phyloP scores from a whole-genome alignment of 2,797 vertebrate genomes.

The Meda fulgida region DNA sequence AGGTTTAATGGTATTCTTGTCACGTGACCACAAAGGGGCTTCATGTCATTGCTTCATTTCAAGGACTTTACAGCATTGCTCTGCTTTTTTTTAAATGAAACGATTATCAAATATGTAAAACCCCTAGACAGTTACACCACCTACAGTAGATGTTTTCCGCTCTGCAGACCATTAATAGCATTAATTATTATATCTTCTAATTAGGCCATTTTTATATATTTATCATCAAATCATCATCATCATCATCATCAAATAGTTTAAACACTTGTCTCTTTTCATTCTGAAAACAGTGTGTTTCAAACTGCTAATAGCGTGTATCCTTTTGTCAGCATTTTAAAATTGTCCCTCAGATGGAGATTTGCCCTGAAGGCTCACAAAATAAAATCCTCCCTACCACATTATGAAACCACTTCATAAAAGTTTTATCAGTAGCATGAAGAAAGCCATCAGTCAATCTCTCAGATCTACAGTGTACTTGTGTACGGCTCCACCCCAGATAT shows the following conservation, averaged over 20 bases:
- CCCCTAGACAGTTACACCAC: not conserved
- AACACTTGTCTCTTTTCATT: not conserved
- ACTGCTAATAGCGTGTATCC: not conserved
- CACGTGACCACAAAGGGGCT: not conserved
- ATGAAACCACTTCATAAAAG: constrained; percentile 1
- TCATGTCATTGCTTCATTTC: not conserved
- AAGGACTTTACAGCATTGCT: not conserved
- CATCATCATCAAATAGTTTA: not conserved
- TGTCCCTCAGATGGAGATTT: not conserved
- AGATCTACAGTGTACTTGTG: not conserved
- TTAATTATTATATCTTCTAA: not conserved
- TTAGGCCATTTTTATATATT: not conserved
- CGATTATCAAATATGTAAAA: not conserved
- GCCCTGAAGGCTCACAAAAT: constrained; percentile 18
- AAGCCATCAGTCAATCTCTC: not conserved
- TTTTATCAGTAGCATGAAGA: constrained; percentile 18
- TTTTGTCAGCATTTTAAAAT: not conserved
- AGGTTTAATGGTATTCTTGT: not conserved
- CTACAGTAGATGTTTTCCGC: not conserved
- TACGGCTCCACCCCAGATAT: constrained; percentile 14
- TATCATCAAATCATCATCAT: not conserved
- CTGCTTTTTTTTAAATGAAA: not conserved
- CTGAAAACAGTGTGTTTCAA: not conserved
- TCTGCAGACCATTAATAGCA: not conserved
- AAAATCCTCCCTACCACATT: not conserved